Evolutionary conservation across 2,888 invertebrate species (phyloP), one percentile per base, ranked within the genome.

Genomic region (Caenorhabditis sinica): DNA sequence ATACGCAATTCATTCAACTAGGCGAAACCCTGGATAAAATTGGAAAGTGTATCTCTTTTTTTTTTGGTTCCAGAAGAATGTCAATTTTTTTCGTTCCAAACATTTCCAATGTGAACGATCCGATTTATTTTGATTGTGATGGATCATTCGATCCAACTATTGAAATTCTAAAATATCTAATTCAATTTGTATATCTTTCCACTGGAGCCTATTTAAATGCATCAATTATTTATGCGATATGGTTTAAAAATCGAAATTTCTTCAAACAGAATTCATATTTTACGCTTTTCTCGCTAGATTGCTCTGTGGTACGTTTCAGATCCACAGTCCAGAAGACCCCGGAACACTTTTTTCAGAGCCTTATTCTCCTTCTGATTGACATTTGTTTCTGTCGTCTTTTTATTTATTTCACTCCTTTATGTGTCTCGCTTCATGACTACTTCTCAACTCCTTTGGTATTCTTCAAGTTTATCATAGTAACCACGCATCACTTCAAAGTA

Each of bases 391-490:
- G 15, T 13, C 66, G 75, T 4, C 40, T 68, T 13, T 43, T 75
- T 5, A 75, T 75, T 23, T 76, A 76, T 23, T 28, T 68, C 36
- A 60, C 76, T 23, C 68, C 76, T n/a, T 11, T 51, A 28, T 76
- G 76, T 30, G 25, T 25, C 0, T 1, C 25, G 0, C 33, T 68
- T 1, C 17, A 23, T 20, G 45, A 23, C 0, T 68, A 45, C 6
- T 68, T 76, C 25, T 15, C 45, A 1, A 56, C 60, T n/a, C 76
- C 76, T 1, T 23, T 60, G 5, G 9, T 76, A 15, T 30, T 33
- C 17, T 76, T 61, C 49, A 76, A 76, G 51, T n/a, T 68, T 13
- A 23, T 68, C 11, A 58, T 68, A 68, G 49, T 76, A 0, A 0
- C 60, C 2, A 51, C 23, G 25, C 60, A 76, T 36, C 76, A 76